Evolutionary conservation across 2,888 invertebrate species (phyloP).

Genomic region (Ernsta delagoae): DNA sequence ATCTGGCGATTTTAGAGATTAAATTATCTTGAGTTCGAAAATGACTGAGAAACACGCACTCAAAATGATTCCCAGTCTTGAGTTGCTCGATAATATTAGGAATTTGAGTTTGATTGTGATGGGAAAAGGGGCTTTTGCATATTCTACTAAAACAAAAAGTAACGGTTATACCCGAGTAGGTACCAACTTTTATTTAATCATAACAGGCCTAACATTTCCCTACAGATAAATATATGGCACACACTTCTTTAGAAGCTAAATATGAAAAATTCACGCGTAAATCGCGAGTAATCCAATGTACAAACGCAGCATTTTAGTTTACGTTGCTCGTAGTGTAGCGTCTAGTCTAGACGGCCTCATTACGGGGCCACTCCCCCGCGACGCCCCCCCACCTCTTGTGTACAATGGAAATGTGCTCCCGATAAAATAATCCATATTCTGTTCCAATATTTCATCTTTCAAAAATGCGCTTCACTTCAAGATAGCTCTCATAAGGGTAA

Average conservation of each 20-base stretch:
- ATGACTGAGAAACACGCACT: too few relatives aligned
- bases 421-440: constrained; percentile 53
- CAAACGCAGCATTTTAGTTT: constrained; percentile 57
- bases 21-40: neutral
- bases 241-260: too few relatives aligned
- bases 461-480: neutral
- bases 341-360: constrained; percentile 81
- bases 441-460: constrained; percentile 9
- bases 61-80: too few relatives aligned
- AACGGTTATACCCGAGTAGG: too few relatives aligned
- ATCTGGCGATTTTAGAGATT: constrained; percentile 32
- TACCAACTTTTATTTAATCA: too few relatives aligned
- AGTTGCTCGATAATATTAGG: too few relatives aligned
- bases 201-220: too few relatives aligned
- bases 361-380: constrained; percentile 51
- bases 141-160: too few relatives aligned
- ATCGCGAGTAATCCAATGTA: constrained; percentile 61
- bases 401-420: constrained; percentile 65
- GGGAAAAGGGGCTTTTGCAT: too few relatives aligned
- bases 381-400: constrained; percentile 50
- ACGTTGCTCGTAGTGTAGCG: constrained; percentile 47
- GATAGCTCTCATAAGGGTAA: too few relatives aligned
- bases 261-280: neutral
- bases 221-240: too few relatives aligned
- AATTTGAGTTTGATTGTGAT: too few relatives aligned